Evolutionary conservation across 2,888 invertebrate species (phyloP), one percentile per base, ranked within the genome.

Genomic region (Anodontia alba): DNA sequence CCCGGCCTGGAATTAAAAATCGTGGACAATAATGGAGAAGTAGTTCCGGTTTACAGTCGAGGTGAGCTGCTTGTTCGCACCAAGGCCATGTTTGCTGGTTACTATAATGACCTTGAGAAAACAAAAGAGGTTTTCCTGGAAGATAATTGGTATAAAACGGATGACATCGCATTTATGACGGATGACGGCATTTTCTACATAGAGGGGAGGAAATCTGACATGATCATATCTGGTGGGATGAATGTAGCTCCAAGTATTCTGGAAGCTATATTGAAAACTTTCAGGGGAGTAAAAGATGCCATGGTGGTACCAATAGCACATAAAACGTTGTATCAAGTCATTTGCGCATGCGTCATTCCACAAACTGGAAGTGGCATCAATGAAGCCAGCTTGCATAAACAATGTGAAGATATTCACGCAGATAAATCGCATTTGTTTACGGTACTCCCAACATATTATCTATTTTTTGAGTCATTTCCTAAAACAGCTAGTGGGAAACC

Each of bases 281-380:
- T 46, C 33, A 71, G 75, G 12, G 72, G 72, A 2, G 38, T 83
- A 5, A 36, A 57, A 8, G 42, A 68, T 23, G 83, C 73, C 29
- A 69, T 77, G 17, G 57, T 83, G 23, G 80, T 83, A 26, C 83
- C 85, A 20, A 68, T 87, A n/a, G 73, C 84, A 15, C 78, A 87
- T 72, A 74, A 83, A 23, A 67, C 69, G 8, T 57, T 77, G 10
- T 83, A 80, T 68, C 87, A 87, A 38, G 79, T 78, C 15, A 46
- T 87, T 10, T 87, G 87, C 83, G 87, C 84, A 74, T 87, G 84
- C 78, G 79, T 87, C 10, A 74, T 78, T 3, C 43, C 67, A 7
- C 20, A 76, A 33, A 38, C 31, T 7, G 87, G 84, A 69, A 74
- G 76, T 57, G 72, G 73, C 71, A 62, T 78, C 10, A 80, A 77